Conservation (phyloP, 1,140 invertebrate genomes). For the Pseudachorutes palmiensis region DNA sequence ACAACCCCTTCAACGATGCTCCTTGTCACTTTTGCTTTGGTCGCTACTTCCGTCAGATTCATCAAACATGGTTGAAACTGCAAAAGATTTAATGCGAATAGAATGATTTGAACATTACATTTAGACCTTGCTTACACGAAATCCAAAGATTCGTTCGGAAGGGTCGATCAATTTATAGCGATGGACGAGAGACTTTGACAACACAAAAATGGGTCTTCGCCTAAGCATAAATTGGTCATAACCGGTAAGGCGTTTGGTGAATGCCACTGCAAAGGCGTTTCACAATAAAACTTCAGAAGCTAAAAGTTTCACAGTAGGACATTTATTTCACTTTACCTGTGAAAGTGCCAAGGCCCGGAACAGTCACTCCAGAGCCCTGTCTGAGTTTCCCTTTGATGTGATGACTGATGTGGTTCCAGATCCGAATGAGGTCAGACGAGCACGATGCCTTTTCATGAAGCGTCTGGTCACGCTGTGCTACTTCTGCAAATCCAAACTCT, state of each 20-base stretch:
- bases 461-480: neutral
- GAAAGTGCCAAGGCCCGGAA: constrained; percentile 12
- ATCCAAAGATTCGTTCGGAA: neutral
- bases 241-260: neutral
- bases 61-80: constrained; percentile 5
- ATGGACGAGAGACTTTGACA: neutral
- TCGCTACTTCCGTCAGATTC: constrained; percentile 17
- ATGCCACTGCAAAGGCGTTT: no score
- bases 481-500: neutral
- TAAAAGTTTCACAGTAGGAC: no score
- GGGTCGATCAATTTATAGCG: constrained; percentile 6
- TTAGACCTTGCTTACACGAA: neutral
- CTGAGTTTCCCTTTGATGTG: neutral
- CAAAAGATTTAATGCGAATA: neutral
- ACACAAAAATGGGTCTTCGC: neutral
- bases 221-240: neutral
- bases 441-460: neutral
- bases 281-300: no score
- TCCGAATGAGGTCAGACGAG: neutral
- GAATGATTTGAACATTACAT: neutral
- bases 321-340: neutral
- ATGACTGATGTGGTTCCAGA: constrained; percentile 7
- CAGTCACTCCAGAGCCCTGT: neutral
- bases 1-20: constrained; percentile 20
- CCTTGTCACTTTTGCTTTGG: neutral